Evolutionary conservation across 1,140 invertebrate genomes (phyloP), one percentile per base, ranked within the genome.

Genomic region (Magallana gigas): DNA sequence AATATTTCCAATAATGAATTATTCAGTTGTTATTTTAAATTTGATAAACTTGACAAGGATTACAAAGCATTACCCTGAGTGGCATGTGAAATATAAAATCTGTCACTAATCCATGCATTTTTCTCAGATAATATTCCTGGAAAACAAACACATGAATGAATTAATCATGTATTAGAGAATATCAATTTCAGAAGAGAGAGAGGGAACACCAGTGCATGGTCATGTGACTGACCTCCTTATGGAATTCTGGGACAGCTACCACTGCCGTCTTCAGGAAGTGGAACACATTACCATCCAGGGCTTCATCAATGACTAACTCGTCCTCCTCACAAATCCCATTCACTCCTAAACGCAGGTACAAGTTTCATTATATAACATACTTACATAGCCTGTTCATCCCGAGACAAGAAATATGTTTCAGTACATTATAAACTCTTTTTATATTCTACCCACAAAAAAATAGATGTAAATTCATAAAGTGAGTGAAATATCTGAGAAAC

Each of bases 11-110:
- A 48, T 48, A 48, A 48, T 48, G 5, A 48, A 48, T 48, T 48
- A 48, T 48, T 4, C 1, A 48, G 36, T 48, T 48, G 36, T 48
- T 48, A 48, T 48, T 48, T 2, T 48, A 48, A 48, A 48, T 48
- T 2, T 48, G 36, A 48, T 48, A 48, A 48, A 48, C 36, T 48
- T 48, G 0, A 48, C 36, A 48, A 48, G 36, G 3, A 2, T 48
- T 56, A 6, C 23, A 4, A 80, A 23, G n/a, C 12, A 83, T 90
- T 87, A 95, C 96, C 95, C 99, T 99, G 58, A 98, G 95, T 59
- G 98, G 98, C 97, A 99, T 98, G 59, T 97, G 95, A 81, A 98
- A 96, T 85, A 99, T 98, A 90, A 99, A 99, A 94, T 99, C 98
- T 0, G 97, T 98, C 76, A 99, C 96, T 1, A 99, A 93, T 12